Base-by-base conservation (phyloP, 2,888 invertebrate genomes). In the Cacoxenus indagator region DNA sequence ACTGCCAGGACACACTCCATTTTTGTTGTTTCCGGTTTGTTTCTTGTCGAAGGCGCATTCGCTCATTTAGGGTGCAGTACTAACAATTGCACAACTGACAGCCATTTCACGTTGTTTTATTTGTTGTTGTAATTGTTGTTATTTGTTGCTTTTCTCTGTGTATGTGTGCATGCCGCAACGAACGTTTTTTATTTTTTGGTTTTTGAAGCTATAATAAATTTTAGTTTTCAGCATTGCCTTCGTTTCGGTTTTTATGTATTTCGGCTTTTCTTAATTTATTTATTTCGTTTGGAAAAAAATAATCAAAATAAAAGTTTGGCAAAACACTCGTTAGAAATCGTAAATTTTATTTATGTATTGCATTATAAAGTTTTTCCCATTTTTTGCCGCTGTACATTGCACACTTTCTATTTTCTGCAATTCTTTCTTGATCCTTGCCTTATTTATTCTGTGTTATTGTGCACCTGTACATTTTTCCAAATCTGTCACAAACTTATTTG, bases 261-360 rank as follows among this genome's bases (percentile, higher is more conserved):
- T 67, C 66, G 61, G 69, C 64, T 65, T 61, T 67, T 69, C 67
- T 72, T 68, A 59, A 59, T 57, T 17, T 65, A 57, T 64, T 67
- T 73, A 77, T 78, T 79, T 78, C 78, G 77, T 77, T 77, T n/a
- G n/a, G n/a, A n/a, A n/a, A n/a, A n/a, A n/a, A n/a, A n/a, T n/a
- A n/a, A n/a, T n/a, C n/a, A n/a, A n/a, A n/a, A 69, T 73, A 71
- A 69, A 70, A 72, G 76, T 78, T 76, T 72, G 59, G 71, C 67
- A 75, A 72, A 72, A 78, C 77, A 71, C 76, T 77, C 70, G 73
- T 75, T 74, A 75, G 76, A 78, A 67, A 78, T 64, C 77, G 77
- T 78, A 78, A 78, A 77, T 77, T 74, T 70, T 68, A 62, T 61
- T 64, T 64, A 57, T 62, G 57, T 73, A 67, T 67, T 55, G 31